Evolutionary conservation across 2,797 vertebrate species (phyloP), one percentile per base, ranked within the genome.

Genomic region (Ceryle rudis): DNA sequence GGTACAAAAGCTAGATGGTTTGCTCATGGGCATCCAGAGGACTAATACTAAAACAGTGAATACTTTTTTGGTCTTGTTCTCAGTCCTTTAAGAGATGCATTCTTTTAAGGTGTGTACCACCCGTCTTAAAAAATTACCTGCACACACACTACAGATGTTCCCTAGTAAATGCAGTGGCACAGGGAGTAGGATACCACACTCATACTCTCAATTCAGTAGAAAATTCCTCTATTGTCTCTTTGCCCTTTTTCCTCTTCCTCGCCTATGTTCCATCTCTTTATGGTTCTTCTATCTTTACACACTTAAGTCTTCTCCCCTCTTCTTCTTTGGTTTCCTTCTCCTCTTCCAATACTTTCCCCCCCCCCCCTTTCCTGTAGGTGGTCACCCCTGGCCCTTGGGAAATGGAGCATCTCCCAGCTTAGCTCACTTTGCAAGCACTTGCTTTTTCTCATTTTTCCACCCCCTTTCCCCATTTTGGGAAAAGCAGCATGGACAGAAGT

Each of bases 201-300:
- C 10, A 6, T 42, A 14, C 5, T 35, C 37, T 75, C 42, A 57
- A 1, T 67, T 78, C 54, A 67, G 22, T 26, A 66, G 23, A 10
- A 55, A 39, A 39, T 17, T 60, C 2, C 7, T 4, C 4, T 74
- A 0, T 10, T 62, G 4, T 4, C 5, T 55, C 10, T 61, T 14
- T 4, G 9, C 2, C 6, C 9, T 4, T 14, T 39, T 35, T 33
- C 17, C 8, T 2, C 62, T 9, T 28, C 37, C 16, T 75, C 8
- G 57, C 18, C 16, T 39, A 0, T 70, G 17, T 69, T 81, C n/a
- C 14, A 37, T 47, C 20, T 31, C 33, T 79, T 79, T 33, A 15
- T 22, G 14, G 5, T 67, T 74, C 10, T 73, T 71, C 33, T 78
- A 17, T 74, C 47, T 80, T 78, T 74, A 14, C 14, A 33, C 2